These are phyloP conservation scores for Petrocephalus schoutedeni DNA, from an alignment of 2,797 vertebrate genomes.

Conservation along the genomic window DNA sequence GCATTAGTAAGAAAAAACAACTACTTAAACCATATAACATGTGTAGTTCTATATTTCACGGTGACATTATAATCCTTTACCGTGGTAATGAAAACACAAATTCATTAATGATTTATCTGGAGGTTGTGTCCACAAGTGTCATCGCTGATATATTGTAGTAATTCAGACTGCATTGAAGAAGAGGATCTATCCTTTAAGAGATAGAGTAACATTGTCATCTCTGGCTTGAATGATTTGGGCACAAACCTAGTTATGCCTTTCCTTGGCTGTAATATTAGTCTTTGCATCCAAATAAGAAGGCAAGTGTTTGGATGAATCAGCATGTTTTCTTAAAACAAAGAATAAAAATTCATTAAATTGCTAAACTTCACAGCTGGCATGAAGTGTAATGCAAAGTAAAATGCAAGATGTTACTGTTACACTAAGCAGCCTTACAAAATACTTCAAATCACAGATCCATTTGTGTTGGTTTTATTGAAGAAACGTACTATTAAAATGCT, in stretches of 20 bases:
- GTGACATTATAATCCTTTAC: background rate
- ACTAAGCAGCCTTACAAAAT: background rate
- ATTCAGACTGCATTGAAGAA: background rate
- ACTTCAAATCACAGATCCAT: background rate
- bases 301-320: background rate
- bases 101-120: background rate
- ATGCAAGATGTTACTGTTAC: background rate
- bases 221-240: background rate
- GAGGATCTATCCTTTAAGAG: background rate
- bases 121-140: background rate
- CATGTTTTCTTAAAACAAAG: background rate
- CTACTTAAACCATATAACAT: background rate
- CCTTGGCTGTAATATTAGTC: background rate
- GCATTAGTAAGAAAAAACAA: background rate
- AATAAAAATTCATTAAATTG: background rate
- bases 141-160: background rate
- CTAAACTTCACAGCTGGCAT: background rate
- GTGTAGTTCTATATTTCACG: background rate
- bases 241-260: background rate
- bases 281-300: background rate
- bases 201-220: background rate
- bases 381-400: background rate
- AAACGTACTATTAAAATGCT: slow-evolving; percentile 8
- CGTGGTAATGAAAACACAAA: background rate
- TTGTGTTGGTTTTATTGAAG: background rate